Base-by-base conservation (phyloP, 2,888 invertebrate genomes). In the Bursaphelenchus okinawaensis region DNA sequence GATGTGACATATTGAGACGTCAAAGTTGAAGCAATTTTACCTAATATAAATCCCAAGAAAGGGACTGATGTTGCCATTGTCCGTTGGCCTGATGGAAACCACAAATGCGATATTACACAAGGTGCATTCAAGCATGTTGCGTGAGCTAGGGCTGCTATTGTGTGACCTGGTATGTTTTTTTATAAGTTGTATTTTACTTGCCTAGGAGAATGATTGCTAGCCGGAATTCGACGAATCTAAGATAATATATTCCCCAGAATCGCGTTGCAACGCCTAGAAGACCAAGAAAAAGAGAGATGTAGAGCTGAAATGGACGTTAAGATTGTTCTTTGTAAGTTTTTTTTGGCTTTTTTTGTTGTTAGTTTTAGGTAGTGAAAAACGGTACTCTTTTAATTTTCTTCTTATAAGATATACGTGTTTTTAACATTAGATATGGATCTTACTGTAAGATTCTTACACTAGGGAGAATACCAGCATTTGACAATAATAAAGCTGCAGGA, bases 81-180 rank as follows among this genome's bases (percentile, higher is more conserved):
- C 19, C 60, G 8, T 6, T 59, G 60, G 4, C 60, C 60, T 1
- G 51, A 50, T 9, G 52, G 52, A 24, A 59, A 59, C 60, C 60
- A 59, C 16, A 40, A 27, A 26, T 59, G 60, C 12, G 60, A 59
- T n/a, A 59, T 19, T 12, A 22, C 52, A 12, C 20, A 19, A 19
- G 60, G 23, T 20, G n/a, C 19, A 20, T 40, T 20, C 3, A 59
- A 19, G 24, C 60, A 31, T 16, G 40, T 59, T 50, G 60, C 20
- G 6, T 59, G 60, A 9, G 51, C 9, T n/a, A 59, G n/a, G 1
- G 60, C 16, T 4, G 40, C 20, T 22, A 59, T 40, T n/a, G 22
- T 50, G 23, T 59, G 60, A 1, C 50, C 60, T 59, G 20, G 20
- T 40, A 57, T 57, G 29, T n/a, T 57, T 1, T 19, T 9, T 20